Evolutionary conservation across 2,113 vertebrate genomes (phyloP).

Genomic region (western clawed frog (Xenopus tropicalis)): DNA sequence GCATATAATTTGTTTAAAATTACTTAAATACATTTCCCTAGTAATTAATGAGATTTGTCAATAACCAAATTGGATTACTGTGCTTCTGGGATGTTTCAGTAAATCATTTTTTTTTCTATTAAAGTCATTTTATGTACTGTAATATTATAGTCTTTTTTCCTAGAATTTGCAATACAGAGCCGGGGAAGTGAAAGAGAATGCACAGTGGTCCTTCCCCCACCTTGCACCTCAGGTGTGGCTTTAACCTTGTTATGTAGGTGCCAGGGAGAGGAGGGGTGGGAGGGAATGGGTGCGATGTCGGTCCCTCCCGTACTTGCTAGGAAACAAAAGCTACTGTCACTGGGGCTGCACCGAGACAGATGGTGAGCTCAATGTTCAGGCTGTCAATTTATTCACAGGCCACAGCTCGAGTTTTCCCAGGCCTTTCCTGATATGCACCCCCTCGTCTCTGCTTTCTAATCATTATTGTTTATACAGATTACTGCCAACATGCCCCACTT

Average conservation of each 20-base stretch:
- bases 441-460: constrained; percentile 12
- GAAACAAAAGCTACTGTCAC: constrained; percentile 39
- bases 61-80: neutral
- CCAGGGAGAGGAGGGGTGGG: constrained; percentile 23
- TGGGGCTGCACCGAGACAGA: constrained; percentile 32
- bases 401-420: constrained; percentile 33
- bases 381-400: constrained; percentile 43
- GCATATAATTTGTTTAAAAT: too few relatives aligned
- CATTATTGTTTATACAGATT: constrained; percentile 35
- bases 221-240: constrained; percentile 41
- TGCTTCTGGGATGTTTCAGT: neutral
- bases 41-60: neutral
- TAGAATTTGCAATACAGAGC: too few relatives aligned
- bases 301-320: constrained; percentile 15
- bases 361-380: constrained; percentile 39
- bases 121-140: neutral
- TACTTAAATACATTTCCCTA: neutral
- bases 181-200: neutral
- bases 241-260: constrained; percentile 46
- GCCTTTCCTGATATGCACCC: constrained; percentile 39
- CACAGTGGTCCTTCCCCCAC: neutral
- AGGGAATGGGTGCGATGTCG: constrained; percentile 22
- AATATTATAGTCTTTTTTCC: neutral
- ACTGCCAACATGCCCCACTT: constrained; percentile 23
- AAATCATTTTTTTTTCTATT: neutral